Percentiles rank a stretch among this genome's conserved stretches.
Evolutionary conservation across 1,140 invertebrate genomes (phyloP).

Genomic region (Coenobita brevimanus): DNA sequence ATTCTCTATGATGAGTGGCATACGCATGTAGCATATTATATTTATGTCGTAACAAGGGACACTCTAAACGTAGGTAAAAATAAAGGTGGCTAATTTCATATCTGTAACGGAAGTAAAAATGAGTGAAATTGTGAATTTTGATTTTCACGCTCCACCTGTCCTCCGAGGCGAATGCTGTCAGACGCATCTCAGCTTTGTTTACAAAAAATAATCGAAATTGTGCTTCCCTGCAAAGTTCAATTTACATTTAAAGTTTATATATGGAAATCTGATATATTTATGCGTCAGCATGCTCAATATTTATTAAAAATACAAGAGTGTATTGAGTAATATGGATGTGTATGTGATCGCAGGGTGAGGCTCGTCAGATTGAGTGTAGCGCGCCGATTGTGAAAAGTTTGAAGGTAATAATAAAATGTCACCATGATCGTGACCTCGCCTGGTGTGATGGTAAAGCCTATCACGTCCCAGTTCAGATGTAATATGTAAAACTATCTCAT

Average conservation of each 20-base stretch:
- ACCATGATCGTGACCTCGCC: slow-evolving; percentile 36
- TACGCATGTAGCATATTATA: too few relatives aligned
- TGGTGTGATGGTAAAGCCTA: slow-evolving; percentile 23
- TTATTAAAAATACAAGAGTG: not conserved
- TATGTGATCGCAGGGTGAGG: slow-evolving; percentile 19
- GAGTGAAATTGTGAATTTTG: slow-evolving; percentile 13
- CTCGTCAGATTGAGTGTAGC: slow-evolving; percentile 37
- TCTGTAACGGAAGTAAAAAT: too few relatives aligned
- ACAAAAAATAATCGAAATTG: slow-evolving; percentile 56
- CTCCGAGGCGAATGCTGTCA: slow-evolving; percentile 24
- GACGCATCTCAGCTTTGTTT: slow-evolving; percentile 46
- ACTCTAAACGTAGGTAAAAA: too few relatives aligned
- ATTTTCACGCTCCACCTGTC: slow-evolving; percentile 42
- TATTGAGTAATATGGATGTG: not conserved
- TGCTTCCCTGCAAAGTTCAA: not conserved
- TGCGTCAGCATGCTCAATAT: not conserved
- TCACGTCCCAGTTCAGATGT: slow-evolving; percentile 11
- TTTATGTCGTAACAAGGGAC: too few relatives aligned
- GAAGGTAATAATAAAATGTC: slow-evolving; percentile 64
- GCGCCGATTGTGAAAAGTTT: slow-evolving; percentile 60
- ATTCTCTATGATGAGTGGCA: too few relatives aligned
- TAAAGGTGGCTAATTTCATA: too few relatives aligned
- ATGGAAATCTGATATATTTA: slow-evolving; percentile 17
- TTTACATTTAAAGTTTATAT: not conserved
- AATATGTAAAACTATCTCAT: not conserved